A percentile compares a stretch with the other conserved stretches of the same genome.
Conservation (phyloP, 2,113 vertebrate genomes). For the Otus sunia region DNA sequence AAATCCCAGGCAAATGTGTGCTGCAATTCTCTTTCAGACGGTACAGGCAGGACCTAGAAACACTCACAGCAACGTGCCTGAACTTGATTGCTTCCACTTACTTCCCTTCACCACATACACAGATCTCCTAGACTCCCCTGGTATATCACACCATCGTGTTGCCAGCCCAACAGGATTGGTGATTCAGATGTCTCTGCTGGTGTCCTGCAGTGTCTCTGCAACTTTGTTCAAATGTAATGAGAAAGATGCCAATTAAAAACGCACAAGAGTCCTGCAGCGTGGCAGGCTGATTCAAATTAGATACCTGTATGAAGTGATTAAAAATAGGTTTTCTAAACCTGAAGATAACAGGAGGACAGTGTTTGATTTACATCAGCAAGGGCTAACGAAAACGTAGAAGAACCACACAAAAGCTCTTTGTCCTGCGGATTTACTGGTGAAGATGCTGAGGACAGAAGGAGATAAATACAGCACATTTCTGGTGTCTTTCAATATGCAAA, state of each 20-base stretch:
- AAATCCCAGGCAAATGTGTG: neutral
- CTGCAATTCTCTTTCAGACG: neutral
- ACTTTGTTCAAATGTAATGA: slow-evolving; percentile 64
- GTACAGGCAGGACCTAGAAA: neutral
- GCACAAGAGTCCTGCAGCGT: slow-evolving; percentile 49
- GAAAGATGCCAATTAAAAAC: slow-evolving; percentile 71
- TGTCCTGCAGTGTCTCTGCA: slow-evolving; percentile 59
- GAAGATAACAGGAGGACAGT: slow-evolving; percentile 53
- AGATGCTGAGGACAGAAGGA: slow-evolving; percentile 15
- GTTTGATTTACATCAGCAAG: slow-evolving; percentile 63
- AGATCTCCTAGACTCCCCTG: neutral
- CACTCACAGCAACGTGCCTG: neutral
- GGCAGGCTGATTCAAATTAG: slow-evolving; percentile 67
- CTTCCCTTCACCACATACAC: neutral
- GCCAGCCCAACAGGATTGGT: slow-evolving; percentile 36
- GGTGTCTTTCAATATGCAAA: slow-evolving; percentile 10
- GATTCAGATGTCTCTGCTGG: slow-evolving; percentile 56
- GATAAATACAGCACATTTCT: neutral
- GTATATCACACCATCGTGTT: slow-evolving; percentile 9
- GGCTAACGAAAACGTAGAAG: slow-evolving; percentile 34
- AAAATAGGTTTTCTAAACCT: slow-evolving; percentile 56
- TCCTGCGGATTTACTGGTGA: slow-evolving; percentile 33
- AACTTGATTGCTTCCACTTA: neutral
- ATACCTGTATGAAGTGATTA: slow-evolving; percentile 64
- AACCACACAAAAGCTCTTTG: slow-evolving; percentile 12